Conservation (phyloP, 2,113 vertebrate species). For the Haemorhous mexicanus region DNA sequence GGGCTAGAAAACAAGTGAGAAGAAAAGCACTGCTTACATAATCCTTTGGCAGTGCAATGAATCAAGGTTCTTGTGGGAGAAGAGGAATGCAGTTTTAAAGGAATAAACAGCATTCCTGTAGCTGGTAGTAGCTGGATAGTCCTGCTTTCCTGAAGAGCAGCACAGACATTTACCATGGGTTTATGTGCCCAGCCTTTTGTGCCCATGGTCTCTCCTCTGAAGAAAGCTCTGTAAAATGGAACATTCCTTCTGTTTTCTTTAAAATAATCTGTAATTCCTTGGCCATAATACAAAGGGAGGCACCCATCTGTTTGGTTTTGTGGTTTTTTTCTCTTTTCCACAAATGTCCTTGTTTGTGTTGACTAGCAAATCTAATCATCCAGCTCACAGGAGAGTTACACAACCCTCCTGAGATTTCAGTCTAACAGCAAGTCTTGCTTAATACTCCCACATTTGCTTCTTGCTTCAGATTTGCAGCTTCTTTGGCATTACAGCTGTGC, state of each 20-base stretch:
- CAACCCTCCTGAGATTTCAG: constrained; percentile 25
- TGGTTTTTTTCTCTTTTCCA: neutral
- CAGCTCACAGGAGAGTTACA: constrained; percentile 6
- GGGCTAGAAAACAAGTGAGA: neutral
- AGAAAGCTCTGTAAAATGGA: neutral
- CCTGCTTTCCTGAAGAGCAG: neutral
- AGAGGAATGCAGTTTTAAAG: constrained; percentile 1
- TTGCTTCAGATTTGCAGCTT: constrained; percentile 5
- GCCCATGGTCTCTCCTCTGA: neutral
- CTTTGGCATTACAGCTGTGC: neutral
- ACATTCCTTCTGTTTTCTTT: neutral
- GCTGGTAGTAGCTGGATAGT: neutral
- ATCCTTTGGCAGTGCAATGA: neutral
- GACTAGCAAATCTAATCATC: neutral
- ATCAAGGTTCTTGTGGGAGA: neutral
- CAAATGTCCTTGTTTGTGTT: constrained; percentile 32
- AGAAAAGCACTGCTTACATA: neutral
- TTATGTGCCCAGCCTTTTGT: neutral
- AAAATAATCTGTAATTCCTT: neutral
- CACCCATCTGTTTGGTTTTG: neutral
- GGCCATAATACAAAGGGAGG: neutral
- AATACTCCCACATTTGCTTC: neutral
- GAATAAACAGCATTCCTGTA: neutral
- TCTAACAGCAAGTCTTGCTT: constrained; percentile 6
- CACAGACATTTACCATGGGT: neutral